Evolutionary conservation across 2,113 vertebrate species (phyloP).

Genomic region (Sander lucioperca): DNA sequence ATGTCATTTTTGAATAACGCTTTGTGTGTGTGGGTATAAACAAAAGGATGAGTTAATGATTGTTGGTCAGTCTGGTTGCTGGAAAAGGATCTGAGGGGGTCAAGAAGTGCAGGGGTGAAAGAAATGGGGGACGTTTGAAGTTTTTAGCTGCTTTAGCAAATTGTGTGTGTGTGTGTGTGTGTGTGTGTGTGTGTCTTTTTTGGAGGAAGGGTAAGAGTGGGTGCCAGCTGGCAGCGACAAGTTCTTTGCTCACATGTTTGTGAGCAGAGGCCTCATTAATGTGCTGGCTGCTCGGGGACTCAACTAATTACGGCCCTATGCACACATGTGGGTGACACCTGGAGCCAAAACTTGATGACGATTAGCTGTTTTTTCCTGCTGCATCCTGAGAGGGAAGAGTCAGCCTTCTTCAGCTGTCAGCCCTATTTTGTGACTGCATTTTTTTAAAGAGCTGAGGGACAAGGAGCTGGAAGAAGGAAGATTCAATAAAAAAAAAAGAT

Average conservation of each 20-base stretch:
- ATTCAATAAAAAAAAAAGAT: background rate
- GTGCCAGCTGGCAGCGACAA: slow-evolving; percentile 70
- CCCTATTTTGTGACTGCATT: slow-evolving; percentile 10
- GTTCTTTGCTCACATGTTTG: slow-evolving; percentile 67
- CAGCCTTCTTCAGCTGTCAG: slow-evolving; percentile 24
- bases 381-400: slow-evolving; percentile 28
- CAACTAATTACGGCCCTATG: slow-evolving; percentile 67
- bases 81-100: slow-evolving; percentile 12
- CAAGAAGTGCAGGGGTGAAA: slow-evolving; percentile 3
- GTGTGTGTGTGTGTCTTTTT: background rate
- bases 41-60: slow-evolving; percentile 21
- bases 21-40: slow-evolving; percentile 18
- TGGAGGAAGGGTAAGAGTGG: slow-evolving; percentile 32
- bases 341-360: slow-evolving; percentile 60
- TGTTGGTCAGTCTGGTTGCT: slow-evolving; percentile 24
- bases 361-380: slow-evolving; percentile 31
- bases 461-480: background rate
- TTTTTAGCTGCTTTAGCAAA: slow-evolving; percentile 29
- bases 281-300: slow-evolving; percentile 55
- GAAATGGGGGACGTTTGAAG: slow-evolving; percentile 7
- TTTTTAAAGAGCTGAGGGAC: background rate
- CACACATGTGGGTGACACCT: slow-evolving; percentile 82
- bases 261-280: slow-evolving; percentile 77
- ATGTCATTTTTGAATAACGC: slow-evolving; percentile 22
- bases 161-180: background rate